A percentile compares a stretch with the other conserved stretches of the same genome.
Evolutionary conservation across 2,113 vertebrate species (phyloP).

Genomic region (Semnopithecus entellus): DNA sequence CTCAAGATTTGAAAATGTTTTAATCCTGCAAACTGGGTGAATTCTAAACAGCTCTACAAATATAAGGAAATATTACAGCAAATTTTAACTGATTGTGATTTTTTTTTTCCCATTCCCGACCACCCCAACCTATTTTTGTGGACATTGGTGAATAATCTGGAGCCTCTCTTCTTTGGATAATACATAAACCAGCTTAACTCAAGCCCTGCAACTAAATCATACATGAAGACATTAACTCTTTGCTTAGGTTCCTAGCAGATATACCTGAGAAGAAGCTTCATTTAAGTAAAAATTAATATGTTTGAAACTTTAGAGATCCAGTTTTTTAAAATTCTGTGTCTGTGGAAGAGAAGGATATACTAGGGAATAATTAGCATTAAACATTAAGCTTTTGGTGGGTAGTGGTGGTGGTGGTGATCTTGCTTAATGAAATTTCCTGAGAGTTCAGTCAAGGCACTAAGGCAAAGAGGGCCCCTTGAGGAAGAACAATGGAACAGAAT

Average conservation of each 20-base stretch:
- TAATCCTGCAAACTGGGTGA: conserved; percentile 37
- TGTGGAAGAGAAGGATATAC: not conserved
- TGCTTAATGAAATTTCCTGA: not conserved
- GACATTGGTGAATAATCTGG: not conserved
- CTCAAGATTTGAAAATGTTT: conserved; percentile 53
- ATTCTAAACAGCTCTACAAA: conserved; percentile 56
- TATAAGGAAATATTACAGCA: conserved; percentile 43
- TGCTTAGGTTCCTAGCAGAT: not conserved
- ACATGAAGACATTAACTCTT: not conserved
- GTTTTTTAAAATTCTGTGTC: conserved; percentile 14
- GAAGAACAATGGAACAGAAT: not conserved
- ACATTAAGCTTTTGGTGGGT: not conserved
- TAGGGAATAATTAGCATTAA: not conserved
- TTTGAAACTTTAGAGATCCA: conserved; percentile 31
- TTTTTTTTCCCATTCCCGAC: not conserved
- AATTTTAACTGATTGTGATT: conserved; percentile 42
- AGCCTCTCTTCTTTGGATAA: not conserved
- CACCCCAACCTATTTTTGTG: not conserved
- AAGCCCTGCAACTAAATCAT: not conserved
- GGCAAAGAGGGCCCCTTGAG: not conserved
- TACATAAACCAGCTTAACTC: not conserved
- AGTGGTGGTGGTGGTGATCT: not conserved
- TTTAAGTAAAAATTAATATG: conserved; percentile 31
- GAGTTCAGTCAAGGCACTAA: not conserved
- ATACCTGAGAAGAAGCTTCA: conserved; percentile 10